Evolutionary conservation across 2,113 vertebrate genomes (phyloP), one percentile per base, ranked within the genome.

Genomic region (Sinocyclocheilus maitianheensis): DNA sequence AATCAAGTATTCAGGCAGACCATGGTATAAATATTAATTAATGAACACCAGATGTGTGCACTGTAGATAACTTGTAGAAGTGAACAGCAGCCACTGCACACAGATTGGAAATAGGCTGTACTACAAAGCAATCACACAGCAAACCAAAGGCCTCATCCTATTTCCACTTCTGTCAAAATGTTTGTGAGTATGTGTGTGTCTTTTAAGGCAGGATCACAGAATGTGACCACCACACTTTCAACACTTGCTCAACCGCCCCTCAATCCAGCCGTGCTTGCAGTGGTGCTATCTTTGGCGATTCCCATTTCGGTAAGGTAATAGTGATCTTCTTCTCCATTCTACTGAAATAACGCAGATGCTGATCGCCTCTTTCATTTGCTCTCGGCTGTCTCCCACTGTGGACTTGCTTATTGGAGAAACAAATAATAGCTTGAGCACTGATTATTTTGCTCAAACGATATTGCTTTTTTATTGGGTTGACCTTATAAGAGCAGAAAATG

Each of bases 361-460:
- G 86, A 81, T 40, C 60, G 71, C 24, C 58, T 46, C 53, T 81
- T 67, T n/a, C 18, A 77, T 81, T 81, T 81, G 71, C 78, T 82
- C 22, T 69, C 58, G 58, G n/a, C 67, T 69, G 26, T 76, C 30
- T 65, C 65, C 43, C 53, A 26, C 51, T 65, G 53, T 46, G 60
- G 71, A 62, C 13, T 26, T 4, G 40, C 6, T 46, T 67, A 69
- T 46, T 46, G 46, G 5, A 24, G n/a, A 65, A 24, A 18, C 13
- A 1, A n/a, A 69, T 76, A 48, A 89, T 81, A 81, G 75, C 78
- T 26, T 16, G 22, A 51, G 11, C 37, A 53, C 53, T 77, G 30
- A 86, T 77, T 86, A 24, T 86, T 81, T 77, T 80, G 30, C 60
- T 74, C 67, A 86, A 26, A n/a, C 58, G 53, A 77, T 77, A 86